Evolutionary conservation across 2,113 vertebrate genomes (phyloP).

Genomic region (Chloropsis cyanopogon): DNA sequence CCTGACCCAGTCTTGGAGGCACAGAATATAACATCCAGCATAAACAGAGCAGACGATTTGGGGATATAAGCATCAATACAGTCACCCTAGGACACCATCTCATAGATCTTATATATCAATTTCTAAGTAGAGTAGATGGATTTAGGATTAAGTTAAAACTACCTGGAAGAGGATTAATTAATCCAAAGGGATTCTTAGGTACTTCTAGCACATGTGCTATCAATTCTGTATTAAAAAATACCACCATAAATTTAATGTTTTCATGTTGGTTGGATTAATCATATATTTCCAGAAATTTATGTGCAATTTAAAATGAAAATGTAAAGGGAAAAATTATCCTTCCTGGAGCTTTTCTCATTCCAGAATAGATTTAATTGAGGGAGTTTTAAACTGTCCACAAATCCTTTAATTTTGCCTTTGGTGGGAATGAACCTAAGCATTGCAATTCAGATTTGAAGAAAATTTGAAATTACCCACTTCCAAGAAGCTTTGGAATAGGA

Average conservation of each 20-base stretch:
- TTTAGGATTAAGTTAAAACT: background rate
- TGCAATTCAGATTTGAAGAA: background rate
- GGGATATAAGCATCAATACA: too few species aligned
- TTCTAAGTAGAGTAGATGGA: background rate
- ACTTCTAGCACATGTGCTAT: background rate
- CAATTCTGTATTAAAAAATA: background rate
- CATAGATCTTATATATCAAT: background rate
- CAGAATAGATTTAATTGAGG: background rate
- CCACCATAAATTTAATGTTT: background rate
- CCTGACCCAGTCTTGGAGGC: too few species aligned
- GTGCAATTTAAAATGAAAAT: background rate
- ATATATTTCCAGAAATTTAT: background rate
- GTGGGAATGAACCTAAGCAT: accelerated
- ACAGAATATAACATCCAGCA: too few species aligned
- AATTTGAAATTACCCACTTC: background rate
- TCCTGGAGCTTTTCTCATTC: background rate
- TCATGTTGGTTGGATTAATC: background rate
- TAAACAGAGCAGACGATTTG: too few species aligned
- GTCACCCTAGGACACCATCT: too few species aligned
- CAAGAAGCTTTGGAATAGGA: background rate
- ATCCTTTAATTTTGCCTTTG: background rate
- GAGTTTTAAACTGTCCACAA: background rate
- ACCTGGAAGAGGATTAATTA: background rate
- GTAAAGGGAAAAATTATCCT: background rate
- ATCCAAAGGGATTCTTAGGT: background rate